A percentile compares a stretch with the other conserved stretches of the same genome.
Evolutionary conservation across 2,797 vertebrate genomes (phyloP).

Genomic region (Bradypodion pumilum): DNA sequence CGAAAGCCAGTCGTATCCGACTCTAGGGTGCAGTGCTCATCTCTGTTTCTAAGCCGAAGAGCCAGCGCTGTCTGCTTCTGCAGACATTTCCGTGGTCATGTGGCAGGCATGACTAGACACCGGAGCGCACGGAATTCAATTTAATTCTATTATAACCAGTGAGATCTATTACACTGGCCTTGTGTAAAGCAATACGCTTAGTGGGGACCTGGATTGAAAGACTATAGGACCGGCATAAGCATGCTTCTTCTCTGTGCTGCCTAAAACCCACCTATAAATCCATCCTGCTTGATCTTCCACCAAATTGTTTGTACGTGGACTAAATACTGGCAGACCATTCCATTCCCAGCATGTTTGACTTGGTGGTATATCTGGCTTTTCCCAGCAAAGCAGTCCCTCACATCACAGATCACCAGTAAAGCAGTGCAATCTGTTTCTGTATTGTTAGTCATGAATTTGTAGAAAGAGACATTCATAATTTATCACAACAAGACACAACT

Average conservation of each 20-base stretch:
- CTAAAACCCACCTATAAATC: background rate
- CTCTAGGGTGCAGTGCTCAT: too few relatives aligned
- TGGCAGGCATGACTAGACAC: too few relatives aligned
- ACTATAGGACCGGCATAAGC: background rate
- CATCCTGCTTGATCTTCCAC: background rate
- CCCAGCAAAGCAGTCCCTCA: background rate
- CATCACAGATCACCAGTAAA: background rate
- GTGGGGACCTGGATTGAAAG: background rate
- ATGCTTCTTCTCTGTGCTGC: background rate
- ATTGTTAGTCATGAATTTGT: background rate
- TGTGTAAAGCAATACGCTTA: background rate
- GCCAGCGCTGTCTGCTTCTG: too few relatives aligned
- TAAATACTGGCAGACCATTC: background rate
- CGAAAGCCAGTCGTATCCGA: too few relatives aligned
- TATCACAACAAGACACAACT: constrained; percentile 19
- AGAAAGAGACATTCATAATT: constrained; percentile 20
- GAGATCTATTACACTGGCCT: too few relatives aligned
- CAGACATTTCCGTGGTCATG: too few relatives aligned
- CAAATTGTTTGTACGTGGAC: too few relatives aligned
- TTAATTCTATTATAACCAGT: too few relatives aligned
- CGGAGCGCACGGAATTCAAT: too few relatives aligned
- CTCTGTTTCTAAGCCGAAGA: too few relatives aligned
- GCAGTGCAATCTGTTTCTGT: background rate
- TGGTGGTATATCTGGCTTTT: background rate
- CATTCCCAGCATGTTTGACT: background rate